Conservation (phyloP, 2,888 invertebrate genomes). For the Eustalomyia histrio region DNA sequence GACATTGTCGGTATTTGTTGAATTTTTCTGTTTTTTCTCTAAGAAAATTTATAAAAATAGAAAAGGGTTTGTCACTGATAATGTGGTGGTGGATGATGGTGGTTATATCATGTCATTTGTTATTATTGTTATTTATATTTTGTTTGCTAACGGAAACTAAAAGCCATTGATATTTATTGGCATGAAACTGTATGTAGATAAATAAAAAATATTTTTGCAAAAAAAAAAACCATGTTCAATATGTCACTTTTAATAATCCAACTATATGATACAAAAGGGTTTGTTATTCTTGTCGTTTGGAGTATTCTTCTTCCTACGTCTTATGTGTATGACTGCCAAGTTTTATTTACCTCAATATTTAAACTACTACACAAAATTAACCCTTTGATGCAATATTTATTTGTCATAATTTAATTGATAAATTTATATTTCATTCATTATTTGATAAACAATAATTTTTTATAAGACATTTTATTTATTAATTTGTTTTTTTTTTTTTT, state of each 20-base stretch:
- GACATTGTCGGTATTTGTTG: constrained; percentile 5
- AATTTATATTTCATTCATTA: too few species aligned
- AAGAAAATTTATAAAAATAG: constrained; percentile 25
- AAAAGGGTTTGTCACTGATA: constrained; percentile 46
- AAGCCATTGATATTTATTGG: constrained; percentile 24
- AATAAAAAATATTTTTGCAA: neutral
- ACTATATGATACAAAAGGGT: neutral
- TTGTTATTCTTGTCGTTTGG: neutral
- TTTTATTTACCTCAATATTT: neutral
- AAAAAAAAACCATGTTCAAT: constrained; percentile 20
- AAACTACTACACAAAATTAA: neutral
- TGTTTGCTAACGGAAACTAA: constrained; percentile 23
- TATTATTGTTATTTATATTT: neutral
- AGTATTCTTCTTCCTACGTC: neutral
- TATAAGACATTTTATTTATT: too few species aligned
- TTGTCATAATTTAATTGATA: neutral
- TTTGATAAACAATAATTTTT: too few species aligned
- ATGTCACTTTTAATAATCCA: constrained; percentile 11
- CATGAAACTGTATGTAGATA: neutral
- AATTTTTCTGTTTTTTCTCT: neutral
- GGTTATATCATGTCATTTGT: neutral
- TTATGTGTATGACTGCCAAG: constrained; percentile 4
- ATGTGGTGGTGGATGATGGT: constrained; percentile 8
- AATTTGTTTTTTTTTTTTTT: too few species aligned
- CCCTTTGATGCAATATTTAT: neutral